A percentile compares a stretch with the other conserved stretches of the same genome.
Evolutionary conservation across 2,797 vertebrate genomes (phyloP).

Genomic region (Caiman crocodilus): DNA sequence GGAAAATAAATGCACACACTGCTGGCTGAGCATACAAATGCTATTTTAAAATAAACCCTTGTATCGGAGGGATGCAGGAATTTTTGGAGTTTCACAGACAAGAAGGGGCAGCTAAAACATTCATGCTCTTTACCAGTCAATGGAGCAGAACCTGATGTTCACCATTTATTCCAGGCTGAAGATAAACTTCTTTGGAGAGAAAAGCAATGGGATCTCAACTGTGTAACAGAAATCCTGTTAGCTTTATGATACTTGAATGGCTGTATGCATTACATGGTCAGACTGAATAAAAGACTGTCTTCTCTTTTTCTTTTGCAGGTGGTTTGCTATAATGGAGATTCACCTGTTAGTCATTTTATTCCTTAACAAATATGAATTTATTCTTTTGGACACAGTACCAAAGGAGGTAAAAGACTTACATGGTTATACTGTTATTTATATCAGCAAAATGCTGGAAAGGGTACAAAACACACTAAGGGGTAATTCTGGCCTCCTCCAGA

Average conservation of each 20-base stretch:
- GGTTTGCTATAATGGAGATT: constrained; percentile 85
- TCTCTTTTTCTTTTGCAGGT: constrained; percentile 74
- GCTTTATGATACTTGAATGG: not conserved
- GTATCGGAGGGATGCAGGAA: not conserved
- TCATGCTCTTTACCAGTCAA: rapidly evolving
- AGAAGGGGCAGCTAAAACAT: not conserved
- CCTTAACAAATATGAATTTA: constrained; percentile 84
- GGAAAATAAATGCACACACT: constrained; percentile 48
- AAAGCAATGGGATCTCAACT: not conserved
- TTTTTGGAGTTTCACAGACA: not conserved
- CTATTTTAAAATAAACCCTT: constrained; percentile 23
- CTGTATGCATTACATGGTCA: not conserved
- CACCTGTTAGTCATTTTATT: constrained; percentile 80
- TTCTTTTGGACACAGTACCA: constrained; percentile 82
- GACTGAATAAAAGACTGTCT: not conserved
- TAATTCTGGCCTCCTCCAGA: rapidly evolving
- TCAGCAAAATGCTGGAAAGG: not conserved
- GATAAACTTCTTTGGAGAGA: not conserved
- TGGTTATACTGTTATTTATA: not conserved
- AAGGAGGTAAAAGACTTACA: constrained; percentile 78
- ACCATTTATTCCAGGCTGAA: not conserved
- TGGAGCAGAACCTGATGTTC: not conserved
- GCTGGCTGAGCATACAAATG: not conserved
- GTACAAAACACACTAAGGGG: not conserved
- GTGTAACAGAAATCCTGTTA: not conserved